Conservation (phyloP, 2,797 vertebrate genomes). For the Sparidentex hasta region DNA sequence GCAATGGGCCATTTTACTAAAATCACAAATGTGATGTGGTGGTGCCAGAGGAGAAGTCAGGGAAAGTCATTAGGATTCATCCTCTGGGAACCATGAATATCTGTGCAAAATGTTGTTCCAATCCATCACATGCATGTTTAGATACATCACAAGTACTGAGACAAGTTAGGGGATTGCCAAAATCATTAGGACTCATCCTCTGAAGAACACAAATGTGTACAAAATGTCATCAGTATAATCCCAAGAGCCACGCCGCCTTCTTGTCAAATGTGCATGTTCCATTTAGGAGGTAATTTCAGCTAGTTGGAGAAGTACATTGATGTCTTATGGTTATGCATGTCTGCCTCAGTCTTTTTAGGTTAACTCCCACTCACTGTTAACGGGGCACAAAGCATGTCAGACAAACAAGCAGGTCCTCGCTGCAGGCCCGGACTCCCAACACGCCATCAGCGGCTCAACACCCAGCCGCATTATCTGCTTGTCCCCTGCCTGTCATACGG, state of each 20-base stretch:
- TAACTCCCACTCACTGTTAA: constrained; percentile 35
- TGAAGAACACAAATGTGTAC: too few relatives aligned
- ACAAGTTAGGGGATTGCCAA: too few relatives aligned
- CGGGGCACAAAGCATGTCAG: constrained; percentile 64
- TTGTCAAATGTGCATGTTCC: constrained; percentile 3
- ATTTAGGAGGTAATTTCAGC: constrained; percentile 7
- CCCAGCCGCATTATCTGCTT: constrained; percentile 69
- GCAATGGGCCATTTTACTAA: background rate
- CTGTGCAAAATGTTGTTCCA: background rate
- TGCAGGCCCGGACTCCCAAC: constrained; percentile 30
- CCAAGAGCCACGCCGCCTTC: background rate
- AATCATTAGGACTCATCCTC: too few relatives aligned
- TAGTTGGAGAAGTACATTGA: constrained; percentile 11
- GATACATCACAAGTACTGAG: background rate
- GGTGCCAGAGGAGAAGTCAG: background rate
- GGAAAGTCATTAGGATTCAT: background rate
- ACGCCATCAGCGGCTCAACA: constrained; percentile 59
- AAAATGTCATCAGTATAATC: too few relatives aligned
- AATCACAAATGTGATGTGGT: background rate
- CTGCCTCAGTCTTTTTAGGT: constrained; percentile 39
- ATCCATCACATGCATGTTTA: background rate
- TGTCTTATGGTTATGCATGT: constrained; percentile 27
- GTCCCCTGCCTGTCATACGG: constrained; percentile 80
- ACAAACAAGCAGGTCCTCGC: constrained; percentile 52
- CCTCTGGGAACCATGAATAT: background rate